A percentile compares a stretch with the other conserved stretches of the same genome.
Conservation (phyloP, 2,888 invertebrate species). For the Caenorhabditis imperialis region DNA sequence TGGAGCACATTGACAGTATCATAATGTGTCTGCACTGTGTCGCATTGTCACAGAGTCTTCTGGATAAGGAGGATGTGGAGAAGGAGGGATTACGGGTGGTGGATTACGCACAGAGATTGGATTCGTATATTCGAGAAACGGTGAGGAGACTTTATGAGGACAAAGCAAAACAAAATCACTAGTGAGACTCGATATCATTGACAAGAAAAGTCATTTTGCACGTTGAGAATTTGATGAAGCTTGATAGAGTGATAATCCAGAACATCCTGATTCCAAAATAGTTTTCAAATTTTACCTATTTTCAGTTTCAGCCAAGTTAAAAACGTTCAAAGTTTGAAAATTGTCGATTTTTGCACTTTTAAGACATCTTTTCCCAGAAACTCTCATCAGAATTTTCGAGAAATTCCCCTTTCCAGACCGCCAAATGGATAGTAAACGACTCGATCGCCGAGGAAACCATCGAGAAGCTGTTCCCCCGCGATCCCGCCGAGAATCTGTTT, state of each 20-base stretch:
- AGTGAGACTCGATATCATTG: no score
- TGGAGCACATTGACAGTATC: constrained; percentile 50
- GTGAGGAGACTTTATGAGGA: no score
- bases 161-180: no score
- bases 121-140: constrained; percentile 46
- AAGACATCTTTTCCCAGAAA: not conserved
- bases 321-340: no score
- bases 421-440: constrained; percentile 40
- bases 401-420: constrained; percentile 20
- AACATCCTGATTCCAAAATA: no score
- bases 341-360: no score
- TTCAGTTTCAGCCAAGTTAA: no score
- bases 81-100: constrained; percentile 16
- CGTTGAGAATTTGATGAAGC: no score
- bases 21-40: constrained; percentile 49
- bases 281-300: no score
- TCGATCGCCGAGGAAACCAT: constrained; percentile 15
- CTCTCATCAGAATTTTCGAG: not conserved
- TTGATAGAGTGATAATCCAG: no score
- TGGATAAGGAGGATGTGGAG: constrained; percentile 5
- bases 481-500: constrained; percentile 33
- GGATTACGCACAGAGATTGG: constrained; percentile 34
- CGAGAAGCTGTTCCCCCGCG: constrained; percentile 34
- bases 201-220: no score
- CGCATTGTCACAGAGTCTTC: constrained; percentile 5